Evolutionary conservation across 2,888 invertebrate genomes (phyloP).

Genomic region (Dendrolimus pini): DNA sequence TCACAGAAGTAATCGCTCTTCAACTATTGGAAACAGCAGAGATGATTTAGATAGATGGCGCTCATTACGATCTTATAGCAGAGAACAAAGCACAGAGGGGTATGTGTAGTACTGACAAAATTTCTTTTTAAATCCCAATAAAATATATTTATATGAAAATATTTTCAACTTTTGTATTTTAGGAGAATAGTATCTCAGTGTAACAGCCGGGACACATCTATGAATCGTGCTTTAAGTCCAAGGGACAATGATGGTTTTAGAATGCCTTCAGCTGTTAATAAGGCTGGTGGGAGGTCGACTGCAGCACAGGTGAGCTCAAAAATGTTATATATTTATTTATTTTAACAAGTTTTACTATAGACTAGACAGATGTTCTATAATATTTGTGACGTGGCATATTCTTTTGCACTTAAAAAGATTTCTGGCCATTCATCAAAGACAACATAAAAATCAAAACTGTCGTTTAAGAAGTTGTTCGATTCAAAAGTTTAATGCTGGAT

Average conservation of each 20-base stretch:
- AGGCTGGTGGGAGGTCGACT: conserved; percentile 42
- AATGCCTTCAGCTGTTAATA: conserved; percentile 47
- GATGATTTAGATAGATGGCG: conserved; percentile 69
- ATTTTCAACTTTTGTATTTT: conserved; percentile 18
- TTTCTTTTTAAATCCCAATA: not conserved
- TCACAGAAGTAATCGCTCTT: conserved; percentile 62
- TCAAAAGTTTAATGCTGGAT: too few species aligned
- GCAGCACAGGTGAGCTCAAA: conserved; percentile 45
- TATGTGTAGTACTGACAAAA: conserved; percentile 17
- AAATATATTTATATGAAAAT: not conserved
- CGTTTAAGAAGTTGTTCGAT: too few species aligned
- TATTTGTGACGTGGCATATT: too few species aligned
- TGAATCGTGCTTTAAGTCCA: conserved; percentile 54
- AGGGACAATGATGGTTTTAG: conserved; percentile 64
- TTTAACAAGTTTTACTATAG: not conserved
- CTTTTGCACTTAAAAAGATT: too few species aligned
- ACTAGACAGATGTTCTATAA: too few species aligned
- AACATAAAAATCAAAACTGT: too few species aligned
- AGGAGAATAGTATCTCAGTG: conserved; percentile 67
- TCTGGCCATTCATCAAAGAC: too few species aligned
- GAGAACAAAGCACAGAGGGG: conserved; percentile 72
- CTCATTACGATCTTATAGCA: conserved; percentile 63
- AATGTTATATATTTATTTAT: conserved; percentile 3
- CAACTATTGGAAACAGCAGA: conserved; percentile 63
- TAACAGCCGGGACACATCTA: conserved; percentile 62